Base-by-base conservation (phyloP, 2,113 vertebrate genomes). In the Noctilio leporinus region DNA sequence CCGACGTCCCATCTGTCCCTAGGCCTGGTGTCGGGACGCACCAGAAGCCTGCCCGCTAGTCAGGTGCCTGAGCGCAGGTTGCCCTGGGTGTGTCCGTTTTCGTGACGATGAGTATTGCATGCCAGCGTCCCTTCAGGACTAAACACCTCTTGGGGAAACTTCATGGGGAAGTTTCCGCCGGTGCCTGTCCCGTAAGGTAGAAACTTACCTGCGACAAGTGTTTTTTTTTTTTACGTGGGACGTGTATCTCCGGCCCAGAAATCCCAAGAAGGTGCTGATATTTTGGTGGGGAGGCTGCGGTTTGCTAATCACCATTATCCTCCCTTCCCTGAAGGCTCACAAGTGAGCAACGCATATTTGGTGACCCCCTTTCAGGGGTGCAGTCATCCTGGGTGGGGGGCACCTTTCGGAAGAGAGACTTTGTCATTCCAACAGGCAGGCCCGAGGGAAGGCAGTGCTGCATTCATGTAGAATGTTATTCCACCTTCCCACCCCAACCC, bases 31-130 rank as follows among this genome's bases (percentile, higher is more conserved):
- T 49, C 51, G 5, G 14, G 76, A 72, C 0, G 4, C 3, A 0
- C 51, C 26, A 0, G 47, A 43, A 51, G 62, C 8, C 15, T 95
- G 87, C 81, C 0, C 49, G 53, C 16, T 2, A 35, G 73, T 59
- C 67, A 3, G 95, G 97, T 97, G 88, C 96, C 64, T 1, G 97
- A 97, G 86, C 82, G 91, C 96, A 95, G 97, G 96, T 97, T 97
- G 97, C 96, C 96, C 96, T 96, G 96, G 97, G 59, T 97, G 95
- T 97, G 97, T 97, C 96, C 97, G 97, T 97, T 97, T 88, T 96
- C 85, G 95, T 95, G 88, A 97, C 86, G 96, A 97, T 97, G 97
- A 97, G 97, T 97, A 96, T 97, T 97, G 95, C 97, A 96, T 96
- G 97, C 97, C 96, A 97, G 96, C 96, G 96, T 96, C 96, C 91